A percentile compares a stretch with the other conserved stretches of the same genome.
Conservation (phyloP, 2,797 vertebrate genomes). For the Heteromormyrus szaboi region DNA sequence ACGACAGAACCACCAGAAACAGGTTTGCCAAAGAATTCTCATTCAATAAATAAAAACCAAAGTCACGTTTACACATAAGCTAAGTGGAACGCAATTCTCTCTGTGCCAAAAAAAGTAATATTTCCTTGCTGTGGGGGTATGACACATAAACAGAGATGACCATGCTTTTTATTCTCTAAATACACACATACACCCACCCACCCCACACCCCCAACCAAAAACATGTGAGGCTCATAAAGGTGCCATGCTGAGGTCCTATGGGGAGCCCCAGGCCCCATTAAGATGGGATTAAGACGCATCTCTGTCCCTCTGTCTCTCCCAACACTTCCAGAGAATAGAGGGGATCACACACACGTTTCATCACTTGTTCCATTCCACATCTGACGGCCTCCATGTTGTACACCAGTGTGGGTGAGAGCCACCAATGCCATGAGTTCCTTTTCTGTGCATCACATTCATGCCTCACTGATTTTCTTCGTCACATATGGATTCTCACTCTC, state of each 20-base stretch:
- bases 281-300: neutral
- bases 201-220: neutral
- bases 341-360: neutral
- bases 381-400: slow-evolving; percentile 5
- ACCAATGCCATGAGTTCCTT: neutral
- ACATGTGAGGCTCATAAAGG: neutral
- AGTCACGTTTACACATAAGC: neutral
- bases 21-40: neutral
- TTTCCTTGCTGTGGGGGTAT: neutral
- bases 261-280: neutral
- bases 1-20: neutral
- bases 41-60: neutral
- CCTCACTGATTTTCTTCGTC: neutral
- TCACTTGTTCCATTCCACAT: neutral
- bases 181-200: neutral
- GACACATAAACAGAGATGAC: neutral
- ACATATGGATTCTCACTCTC: slow-evolving; percentile 14
- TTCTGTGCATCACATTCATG: neutral
- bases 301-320: neutral
- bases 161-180: neutral
- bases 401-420: neutral
- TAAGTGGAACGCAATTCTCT: neutral
- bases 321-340: neutral
- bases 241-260: neutral
- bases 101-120: neutral